Evolutionary conservation across 2,113 vertebrate species (phyloP).

Genomic region (Oceanites oceanicus): DNA sequence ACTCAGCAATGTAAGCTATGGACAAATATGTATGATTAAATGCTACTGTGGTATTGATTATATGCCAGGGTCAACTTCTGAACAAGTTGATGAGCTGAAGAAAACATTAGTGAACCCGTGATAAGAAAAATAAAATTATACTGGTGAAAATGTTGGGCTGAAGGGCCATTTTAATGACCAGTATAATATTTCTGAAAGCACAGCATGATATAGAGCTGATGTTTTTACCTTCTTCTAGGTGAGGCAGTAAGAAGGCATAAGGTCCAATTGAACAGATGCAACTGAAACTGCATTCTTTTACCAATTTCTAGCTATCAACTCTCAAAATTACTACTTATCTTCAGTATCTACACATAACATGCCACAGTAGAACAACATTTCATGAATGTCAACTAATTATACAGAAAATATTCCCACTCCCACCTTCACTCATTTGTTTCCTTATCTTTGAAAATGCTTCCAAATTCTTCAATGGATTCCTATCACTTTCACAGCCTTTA

Average conservation of each 20-base stretch:
- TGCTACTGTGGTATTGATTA: background rate
- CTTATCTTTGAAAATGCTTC: background rate
- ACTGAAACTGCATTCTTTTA: background rate
- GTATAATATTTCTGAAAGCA: background rate
- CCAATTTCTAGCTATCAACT: background rate
- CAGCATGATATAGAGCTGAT: background rate
- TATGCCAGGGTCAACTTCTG: background rate
- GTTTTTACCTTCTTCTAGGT: background rate
- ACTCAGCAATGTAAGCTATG: background rate
- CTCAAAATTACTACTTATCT: background rate
- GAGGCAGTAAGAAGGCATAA: background rate
- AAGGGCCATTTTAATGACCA: background rate
- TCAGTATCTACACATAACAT: background rate
- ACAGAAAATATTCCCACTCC: background rate
- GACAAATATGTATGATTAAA: background rate
- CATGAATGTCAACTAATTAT: background rate
- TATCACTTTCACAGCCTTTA: background rate
- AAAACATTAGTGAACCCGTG: background rate
- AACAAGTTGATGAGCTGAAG: background rate
- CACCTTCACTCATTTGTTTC: background rate
- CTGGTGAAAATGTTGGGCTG: background rate
- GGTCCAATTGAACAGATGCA: background rate
- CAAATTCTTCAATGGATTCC: background rate
- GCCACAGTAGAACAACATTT: background rate
- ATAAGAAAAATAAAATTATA: background rate